A percentile compares a stretch with the other conserved stretches of the same genome.
These are phyloP conservation scores for Eurypyga helias DNA, from an alignment of 2,113 vertebrate species.

Conservation along the genomic window DNA sequence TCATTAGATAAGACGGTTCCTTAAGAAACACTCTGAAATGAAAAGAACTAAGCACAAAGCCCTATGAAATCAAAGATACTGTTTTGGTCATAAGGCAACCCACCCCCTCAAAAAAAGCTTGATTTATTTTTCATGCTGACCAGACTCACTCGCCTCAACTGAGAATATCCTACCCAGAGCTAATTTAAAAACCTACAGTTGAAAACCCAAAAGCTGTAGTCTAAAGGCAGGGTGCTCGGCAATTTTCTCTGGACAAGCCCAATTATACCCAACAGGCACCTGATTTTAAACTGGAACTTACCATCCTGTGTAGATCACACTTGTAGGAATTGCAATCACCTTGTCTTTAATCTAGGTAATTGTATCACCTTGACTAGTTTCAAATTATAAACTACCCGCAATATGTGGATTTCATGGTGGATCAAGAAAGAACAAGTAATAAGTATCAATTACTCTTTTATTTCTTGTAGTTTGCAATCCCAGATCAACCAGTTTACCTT, in stretches of 20 bases:
- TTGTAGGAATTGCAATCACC: not conserved
- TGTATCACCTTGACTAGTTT: not conserved
- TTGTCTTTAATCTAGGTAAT: not conserved
- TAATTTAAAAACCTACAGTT: not conserved
- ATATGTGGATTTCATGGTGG: not conserved
- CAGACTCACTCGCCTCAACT: not conserved
- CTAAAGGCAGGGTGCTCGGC: not conserved
- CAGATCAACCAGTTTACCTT: not conserved
- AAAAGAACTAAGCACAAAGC: not conserved
- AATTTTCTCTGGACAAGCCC: not conserved
- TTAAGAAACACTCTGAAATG: not conserved
- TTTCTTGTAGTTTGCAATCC: not conserved
- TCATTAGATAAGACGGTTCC: not conserved
- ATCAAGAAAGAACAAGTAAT: not conserved
- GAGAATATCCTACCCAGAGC: not conserved
- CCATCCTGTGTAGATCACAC: not conserved
- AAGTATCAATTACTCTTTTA: not conserved
- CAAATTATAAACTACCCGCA: not conserved
- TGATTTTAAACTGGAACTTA: not conserved
- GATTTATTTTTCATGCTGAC: not conserved
- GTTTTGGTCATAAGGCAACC: not conserved
- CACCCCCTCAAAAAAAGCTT: not conserved
- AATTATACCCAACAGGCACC: not conserved
- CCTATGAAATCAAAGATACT: not conserved
- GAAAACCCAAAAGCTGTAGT: not conserved